Conservation (phyloP, 2,888 invertebrate genomes). For the Epirrhoe alternata region DNA sequence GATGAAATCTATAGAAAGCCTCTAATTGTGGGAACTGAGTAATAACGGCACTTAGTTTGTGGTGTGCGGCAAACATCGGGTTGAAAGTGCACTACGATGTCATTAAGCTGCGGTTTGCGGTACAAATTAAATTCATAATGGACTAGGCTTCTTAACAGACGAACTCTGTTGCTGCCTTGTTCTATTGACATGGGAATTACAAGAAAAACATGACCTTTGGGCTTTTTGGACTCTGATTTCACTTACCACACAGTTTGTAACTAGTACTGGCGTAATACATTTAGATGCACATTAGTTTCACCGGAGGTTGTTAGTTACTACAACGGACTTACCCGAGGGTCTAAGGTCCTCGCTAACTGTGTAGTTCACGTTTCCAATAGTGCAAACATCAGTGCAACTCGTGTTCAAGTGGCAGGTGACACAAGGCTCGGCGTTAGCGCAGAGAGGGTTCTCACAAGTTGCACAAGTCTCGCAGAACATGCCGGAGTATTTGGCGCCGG, state of each 20-base stretch:
- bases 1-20: conserved; percentile 26
- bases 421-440: conserved; percentile 79
- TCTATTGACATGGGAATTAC: no score
- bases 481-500: conserved; percentile 69
- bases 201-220: no score
- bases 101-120: conserved; percentile 25
- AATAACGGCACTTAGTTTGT: conserved; percentile 29
- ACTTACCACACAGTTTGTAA: no score
- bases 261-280: no score
- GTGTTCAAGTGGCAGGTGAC: conserved; percentile 69
- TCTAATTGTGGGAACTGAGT: conserved; percentile 31
- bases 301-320: background rate
- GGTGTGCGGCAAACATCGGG: conserved; percentile 21
- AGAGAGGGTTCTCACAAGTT: conserved; percentile 78
- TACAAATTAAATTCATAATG: background rate
- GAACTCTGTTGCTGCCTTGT: no score
- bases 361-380: conserved; percentile 67
- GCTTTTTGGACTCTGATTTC: no score
- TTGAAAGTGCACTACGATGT: conserved; percentile 29
- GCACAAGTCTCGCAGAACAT: conserved; percentile 82
- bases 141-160: no score
- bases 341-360: conserved; percentile 62
- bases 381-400: conserved; percentile 66
- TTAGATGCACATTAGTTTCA: no score
- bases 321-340: conserved; percentile 46